phyloP scores from a whole-genome alignment of 2,797 vertebrate genomes.

The Prionace glauca region DNA sequence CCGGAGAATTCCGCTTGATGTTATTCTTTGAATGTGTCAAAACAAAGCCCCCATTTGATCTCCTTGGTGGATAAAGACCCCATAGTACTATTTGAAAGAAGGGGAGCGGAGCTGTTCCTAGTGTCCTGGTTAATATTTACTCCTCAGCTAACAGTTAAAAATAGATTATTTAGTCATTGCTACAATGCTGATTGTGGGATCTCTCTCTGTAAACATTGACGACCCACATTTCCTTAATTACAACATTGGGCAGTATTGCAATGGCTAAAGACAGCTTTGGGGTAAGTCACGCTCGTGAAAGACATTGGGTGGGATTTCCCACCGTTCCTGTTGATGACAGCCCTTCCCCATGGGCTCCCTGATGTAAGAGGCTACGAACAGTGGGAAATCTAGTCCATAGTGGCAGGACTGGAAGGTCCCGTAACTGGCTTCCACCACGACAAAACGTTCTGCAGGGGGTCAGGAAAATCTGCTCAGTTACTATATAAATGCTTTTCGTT shows the following conservation, averaged over 20 bases:
- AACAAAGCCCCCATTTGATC: not conserved
- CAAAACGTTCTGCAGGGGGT: too few species aligned
- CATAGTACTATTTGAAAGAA: not conserved
- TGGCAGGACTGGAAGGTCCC: too few species aligned
- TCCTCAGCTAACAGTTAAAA: not conserved
- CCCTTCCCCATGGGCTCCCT: too few species aligned
- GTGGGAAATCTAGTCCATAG: too few species aligned
- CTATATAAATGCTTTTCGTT: too few species aligned
- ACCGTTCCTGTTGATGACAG: too few species aligned
- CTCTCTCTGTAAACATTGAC: not conserved
- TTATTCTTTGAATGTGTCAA: not conserved
- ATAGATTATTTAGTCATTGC: not conserved
- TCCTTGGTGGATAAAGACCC: not conserved
- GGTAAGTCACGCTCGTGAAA: not conserved
- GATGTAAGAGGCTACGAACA: too few species aligned
- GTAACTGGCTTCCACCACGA: too few species aligned
- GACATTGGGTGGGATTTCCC: not conserved
- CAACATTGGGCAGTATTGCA: not conserved
- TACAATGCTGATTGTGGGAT: not conserved
- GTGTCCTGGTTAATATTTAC: not conserved
- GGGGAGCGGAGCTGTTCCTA: not conserved
- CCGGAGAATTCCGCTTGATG: not conserved
- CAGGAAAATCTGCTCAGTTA: too few species aligned
- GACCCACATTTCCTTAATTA: not conserved
- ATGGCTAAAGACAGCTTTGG: not conserved